These are phyloP conservation scores for Pan paniscus DNA, from an alignment of 2,113 vertebrate genomes.

Conservation along the genomic window DNA sequence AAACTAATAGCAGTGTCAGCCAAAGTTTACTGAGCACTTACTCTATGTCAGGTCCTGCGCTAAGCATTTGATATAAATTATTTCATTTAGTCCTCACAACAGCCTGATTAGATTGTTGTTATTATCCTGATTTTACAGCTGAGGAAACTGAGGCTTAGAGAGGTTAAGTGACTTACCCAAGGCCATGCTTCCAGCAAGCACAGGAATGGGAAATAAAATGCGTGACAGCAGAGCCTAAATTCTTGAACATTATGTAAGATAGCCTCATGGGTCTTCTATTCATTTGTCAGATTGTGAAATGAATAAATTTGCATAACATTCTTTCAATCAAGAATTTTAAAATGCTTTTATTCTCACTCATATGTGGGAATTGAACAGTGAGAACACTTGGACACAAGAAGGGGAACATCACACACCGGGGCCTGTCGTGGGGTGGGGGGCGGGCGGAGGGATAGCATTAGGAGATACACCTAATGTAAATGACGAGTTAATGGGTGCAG, in stretches of 20 bases:
- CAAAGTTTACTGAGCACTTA: background rate
- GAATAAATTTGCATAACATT: background rate
- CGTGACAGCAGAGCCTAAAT: background rate
- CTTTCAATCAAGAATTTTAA: background rate
- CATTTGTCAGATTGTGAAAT: background rate
- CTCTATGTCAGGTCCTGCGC: background rate
- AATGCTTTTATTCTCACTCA: background rate
- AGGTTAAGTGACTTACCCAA: background rate
- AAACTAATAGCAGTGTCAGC: background rate
- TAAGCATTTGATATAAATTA: conserved; percentile 12
- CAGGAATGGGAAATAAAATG: background rate
- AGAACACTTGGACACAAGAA: too few species aligned
- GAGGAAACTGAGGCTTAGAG: background rate
- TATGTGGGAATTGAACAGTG: too few species aligned
- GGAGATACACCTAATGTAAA: too few species aligned
- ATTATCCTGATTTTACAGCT: background rate
- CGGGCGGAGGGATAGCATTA: too few species aligned
- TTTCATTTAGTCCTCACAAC: background rate
- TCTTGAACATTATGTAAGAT: background rate
- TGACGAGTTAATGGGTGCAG: too few species aligned
- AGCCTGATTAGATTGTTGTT: background rate
- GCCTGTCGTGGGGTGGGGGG: too few species aligned
- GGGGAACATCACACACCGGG: too few species aligned
- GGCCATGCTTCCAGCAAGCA: background rate
- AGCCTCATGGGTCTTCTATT: background rate